phyloP scores from a whole-genome alignment of 2,797 vertebrate genomes.

The Vultur gryphus region DNA sequence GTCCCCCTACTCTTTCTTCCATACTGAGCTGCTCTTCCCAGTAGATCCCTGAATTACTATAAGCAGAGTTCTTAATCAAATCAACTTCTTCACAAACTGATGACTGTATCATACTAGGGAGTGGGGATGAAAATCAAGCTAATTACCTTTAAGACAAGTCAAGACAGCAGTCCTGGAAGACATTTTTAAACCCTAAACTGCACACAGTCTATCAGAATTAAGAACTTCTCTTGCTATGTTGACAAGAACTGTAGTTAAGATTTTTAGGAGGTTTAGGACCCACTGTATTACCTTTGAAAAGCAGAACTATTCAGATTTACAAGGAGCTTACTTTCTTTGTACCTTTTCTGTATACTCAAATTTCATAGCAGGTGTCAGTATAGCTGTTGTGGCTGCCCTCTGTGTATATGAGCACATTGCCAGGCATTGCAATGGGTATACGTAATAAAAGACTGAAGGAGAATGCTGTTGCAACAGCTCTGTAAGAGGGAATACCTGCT shows the following conservation, averaged over 20 bases:
- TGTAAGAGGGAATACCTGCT: constrained; percentile 78
- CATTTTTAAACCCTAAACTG: background rate
- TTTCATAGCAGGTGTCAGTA: background rate
- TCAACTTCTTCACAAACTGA: background rate
- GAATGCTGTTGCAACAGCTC: background rate
- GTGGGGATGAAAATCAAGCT: background rate
- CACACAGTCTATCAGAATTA: background rate
- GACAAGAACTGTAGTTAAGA: background rate
- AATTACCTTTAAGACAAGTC: background rate
- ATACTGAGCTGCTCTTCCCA: background rate
- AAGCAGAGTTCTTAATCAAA: background rate
- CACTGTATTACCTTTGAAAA: background rate
- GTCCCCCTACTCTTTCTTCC: background rate
- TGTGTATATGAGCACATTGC: background rate
- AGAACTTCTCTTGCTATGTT: background rate
- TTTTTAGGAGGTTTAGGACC: background rate
- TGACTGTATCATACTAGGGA: background rate
- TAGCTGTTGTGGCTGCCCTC: background rate
- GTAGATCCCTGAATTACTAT: background rate
- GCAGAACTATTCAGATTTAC: background rate
- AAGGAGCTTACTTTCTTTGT: background rate
- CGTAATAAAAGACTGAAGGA: background rate
- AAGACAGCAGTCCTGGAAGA: background rate
- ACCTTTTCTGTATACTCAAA: background rate
- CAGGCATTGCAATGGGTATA: background rate